Evolutionary conservation across 2,888 invertebrate species (phyloP).

Genomic region (Ischnura elegans): DNA sequence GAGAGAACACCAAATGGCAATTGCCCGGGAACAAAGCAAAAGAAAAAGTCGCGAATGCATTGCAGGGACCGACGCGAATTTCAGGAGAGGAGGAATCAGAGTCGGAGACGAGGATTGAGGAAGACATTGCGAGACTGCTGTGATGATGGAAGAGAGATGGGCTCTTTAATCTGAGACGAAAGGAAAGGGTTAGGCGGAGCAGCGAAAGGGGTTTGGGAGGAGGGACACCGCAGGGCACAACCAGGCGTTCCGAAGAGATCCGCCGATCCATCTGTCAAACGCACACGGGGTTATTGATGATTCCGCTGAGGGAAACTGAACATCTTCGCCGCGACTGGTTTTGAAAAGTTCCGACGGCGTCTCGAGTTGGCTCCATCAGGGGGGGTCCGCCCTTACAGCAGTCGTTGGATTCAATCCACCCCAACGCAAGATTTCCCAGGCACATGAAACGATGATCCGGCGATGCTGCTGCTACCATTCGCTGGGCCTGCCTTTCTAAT

Average conservation of each 20-base stretch:
- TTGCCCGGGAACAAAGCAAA: too few species aligned
- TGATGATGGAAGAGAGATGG: not conserved
- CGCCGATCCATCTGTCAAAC: constrained; percentile 51
- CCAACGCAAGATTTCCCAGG: not conserved
- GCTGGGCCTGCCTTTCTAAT: not conserved
- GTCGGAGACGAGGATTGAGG: not conserved
- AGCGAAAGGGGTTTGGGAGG: not conserved
- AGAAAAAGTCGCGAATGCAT: too few species aligned
- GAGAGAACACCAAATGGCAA: too few species aligned
- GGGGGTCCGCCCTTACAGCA: not conserved
- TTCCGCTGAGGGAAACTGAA: constrained; percentile 37
- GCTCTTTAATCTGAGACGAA: constrained; percentile 13
- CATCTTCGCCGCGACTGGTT: constrained; percentile 66
- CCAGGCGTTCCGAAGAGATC: not conserved
- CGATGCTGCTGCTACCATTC: constrained; percentile 9
- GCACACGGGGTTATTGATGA: constrained; percentile 49
- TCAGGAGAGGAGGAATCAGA: not conserved
- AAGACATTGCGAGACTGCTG: not conserved
- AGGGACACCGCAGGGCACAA: not conserved
- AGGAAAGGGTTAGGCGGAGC: not conserved
- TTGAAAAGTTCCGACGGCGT: constrained; percentile 62
- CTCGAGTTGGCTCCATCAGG: not conserved
- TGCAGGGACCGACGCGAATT: not conserved
- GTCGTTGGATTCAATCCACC: not conserved
- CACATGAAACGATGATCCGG: constrained; percentile 16